Evolutionary conservation across 2,888 invertebrate species (phyloP).

Genomic region (Coenonympha glycerion): DNA sequence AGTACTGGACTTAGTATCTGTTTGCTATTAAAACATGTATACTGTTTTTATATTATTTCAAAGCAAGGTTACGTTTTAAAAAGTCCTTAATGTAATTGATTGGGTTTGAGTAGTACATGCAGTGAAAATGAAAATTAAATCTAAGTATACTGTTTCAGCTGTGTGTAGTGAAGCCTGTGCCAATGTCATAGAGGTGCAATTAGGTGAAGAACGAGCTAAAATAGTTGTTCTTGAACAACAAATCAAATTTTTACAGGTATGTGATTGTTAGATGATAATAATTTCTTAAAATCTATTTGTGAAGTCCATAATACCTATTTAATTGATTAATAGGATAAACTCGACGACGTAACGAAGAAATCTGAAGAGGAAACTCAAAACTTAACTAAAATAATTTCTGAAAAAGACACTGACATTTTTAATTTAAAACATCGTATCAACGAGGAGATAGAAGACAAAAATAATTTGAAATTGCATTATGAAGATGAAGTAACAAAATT

Average conservation of each 20-base stretch:
- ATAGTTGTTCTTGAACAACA: constrained; percentile 52
- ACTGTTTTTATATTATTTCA: too few relatives aligned
- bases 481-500: constrained; percentile 51
- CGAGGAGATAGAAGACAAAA: constrained; percentile 56
- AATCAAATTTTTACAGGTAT: constrained; percentile 54
- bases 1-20: constrained; percentile 31
- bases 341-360: constrained; percentile 39
- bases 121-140: too few relatives aligned
- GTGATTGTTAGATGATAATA: too few relatives aligned
- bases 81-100: too few relatives aligned
- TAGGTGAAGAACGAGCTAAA: constrained; percentile 61
- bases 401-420: constrained; percentile 49
- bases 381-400: constrained; percentile 40
- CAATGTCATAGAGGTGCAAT: constrained; percentile 65
- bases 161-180: constrained; percentile 61
- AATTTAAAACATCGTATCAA: constrained; percentile 56
- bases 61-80: too few relatives aligned
- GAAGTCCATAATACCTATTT: too few relatives aligned
- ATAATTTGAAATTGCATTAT: constrained; percentile 42
- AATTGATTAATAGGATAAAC: constrained; percentile 39
- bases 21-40: background rate
- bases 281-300: too few relatives aligned
- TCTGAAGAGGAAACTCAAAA: constrained; percentile 41
- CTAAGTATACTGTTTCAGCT: constrained; percentile 40
- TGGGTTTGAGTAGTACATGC: too few relatives aligned